These are phyloP conservation scores for Tineola bisselliella DNA, from an alignment of 2,888 invertebrate species.

Conservation along the genomic window DNA sequence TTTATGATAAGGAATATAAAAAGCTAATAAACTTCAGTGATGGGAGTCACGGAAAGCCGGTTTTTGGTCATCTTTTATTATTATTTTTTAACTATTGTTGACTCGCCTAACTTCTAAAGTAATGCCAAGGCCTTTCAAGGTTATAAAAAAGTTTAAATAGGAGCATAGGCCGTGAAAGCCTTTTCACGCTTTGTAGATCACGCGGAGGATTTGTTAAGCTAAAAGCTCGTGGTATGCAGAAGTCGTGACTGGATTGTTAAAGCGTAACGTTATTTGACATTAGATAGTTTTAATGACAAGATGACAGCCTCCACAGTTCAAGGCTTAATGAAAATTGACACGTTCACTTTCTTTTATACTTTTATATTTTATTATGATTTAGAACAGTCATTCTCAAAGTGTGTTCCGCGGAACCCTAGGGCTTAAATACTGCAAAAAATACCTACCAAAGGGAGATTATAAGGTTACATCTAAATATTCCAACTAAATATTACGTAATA, in stretches of 20 bases:
- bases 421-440: too few relatives aligned
- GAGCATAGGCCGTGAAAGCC: background rate
- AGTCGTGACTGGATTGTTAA: background rate
- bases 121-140: conserved; percentile 1
- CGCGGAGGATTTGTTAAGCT: background rate
- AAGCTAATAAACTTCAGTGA: background rate
- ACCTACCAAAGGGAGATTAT: too few relatives aligned
- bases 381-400: too few relatives aligned
- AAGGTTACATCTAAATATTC: too few relatives aligned
- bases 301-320: background rate
- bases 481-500: too few relatives aligned
- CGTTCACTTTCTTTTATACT: too few relatives aligned
- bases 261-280: background rate
- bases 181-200: background rate
- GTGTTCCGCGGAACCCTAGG: too few relatives aligned
- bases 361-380: too few relatives aligned
- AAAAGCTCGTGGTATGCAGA: background rate
- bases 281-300: background rate
- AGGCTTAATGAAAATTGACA: too few relatives aligned
- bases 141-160: background rate
- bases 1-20: background rate
- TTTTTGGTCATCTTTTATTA: background rate
- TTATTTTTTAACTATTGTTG: background rate
- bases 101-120: background rate
- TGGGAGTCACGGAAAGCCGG: background rate